Percentiles rank a stretch among this genome's conserved stretches.
Evolutionary conservation across 2,113 vertebrate species (phyloP).

Genomic region (Jacana jacana): DNA sequence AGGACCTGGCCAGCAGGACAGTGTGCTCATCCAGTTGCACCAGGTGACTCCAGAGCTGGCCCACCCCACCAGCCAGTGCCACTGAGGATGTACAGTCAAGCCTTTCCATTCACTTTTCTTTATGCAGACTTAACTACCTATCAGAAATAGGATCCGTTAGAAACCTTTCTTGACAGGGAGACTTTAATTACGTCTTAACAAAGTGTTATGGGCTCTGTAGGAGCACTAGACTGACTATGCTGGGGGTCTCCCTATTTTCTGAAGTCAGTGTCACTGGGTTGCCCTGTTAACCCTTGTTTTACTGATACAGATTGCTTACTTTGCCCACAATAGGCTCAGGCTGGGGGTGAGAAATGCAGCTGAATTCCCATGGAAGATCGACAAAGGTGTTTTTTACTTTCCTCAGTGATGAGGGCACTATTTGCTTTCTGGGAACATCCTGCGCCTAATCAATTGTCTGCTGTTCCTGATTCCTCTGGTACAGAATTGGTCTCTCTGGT

Average conservation of each 20-base stretch:
- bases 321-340: not conserved
- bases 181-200: not conserved
- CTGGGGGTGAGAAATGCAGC: not conserved
- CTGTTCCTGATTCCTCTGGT: rapidly evolving
- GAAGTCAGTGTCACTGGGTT: not conserved
- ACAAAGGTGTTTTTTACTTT: not conserved
- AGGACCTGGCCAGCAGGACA: not conserved
- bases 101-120: not conserved
- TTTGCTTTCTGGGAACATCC: not conserved
- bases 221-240: not conserved
- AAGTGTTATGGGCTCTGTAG: not conserved
- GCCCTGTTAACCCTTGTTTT: not conserved
- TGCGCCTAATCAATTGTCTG: not conserved
- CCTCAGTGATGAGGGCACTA: not conserved
- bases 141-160: not conserved
- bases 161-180: not conserved
- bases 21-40: not conserved
- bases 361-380: not conserved
- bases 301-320: not conserved
- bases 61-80: not conserved
- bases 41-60: not conserved
- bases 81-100: not conserved
- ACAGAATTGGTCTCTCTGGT: not conserved
- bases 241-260: not conserved
- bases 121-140: not conserved